Percentiles rank a stretch among this genome's conserved stretches.
phyloP scores from a whole-genome alignment of 2,797 vertebrate genomes.

The Melanotaenia trifasciata region DNA sequence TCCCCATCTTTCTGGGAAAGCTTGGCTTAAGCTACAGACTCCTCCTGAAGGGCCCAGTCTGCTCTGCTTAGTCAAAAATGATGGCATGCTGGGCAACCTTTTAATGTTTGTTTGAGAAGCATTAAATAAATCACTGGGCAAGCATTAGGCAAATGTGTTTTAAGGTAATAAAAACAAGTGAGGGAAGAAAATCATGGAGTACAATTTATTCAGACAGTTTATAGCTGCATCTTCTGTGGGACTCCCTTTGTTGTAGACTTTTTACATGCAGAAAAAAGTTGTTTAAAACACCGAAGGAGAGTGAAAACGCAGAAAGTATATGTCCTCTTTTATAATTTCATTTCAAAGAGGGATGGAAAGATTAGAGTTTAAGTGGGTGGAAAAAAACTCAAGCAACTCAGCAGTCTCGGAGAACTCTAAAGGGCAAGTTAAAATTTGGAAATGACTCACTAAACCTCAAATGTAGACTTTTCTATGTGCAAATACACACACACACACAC shows the following conservation, averaged over 20 bases:
- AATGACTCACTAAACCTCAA: constrained; percentile 61
- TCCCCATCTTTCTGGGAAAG: not conserved
- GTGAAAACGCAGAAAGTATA: not conserved
- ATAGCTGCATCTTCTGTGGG: not conserved
- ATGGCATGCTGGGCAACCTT: not conserved
- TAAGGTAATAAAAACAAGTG: not conserved
- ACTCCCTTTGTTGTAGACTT: not conserved
- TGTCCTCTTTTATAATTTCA: not conserved
- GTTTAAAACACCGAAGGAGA: not conserved
- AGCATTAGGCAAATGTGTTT: not conserved
- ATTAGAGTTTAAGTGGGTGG: constrained; percentile 20
- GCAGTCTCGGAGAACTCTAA: constrained; percentile 24
- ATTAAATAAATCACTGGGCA: not conserved
- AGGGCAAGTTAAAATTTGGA: constrained; percentile 43
- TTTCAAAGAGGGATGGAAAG: constrained; percentile 9
- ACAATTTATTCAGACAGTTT: not conserved
- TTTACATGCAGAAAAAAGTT: constrained; percentile 8
- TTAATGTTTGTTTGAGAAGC: not conserved
- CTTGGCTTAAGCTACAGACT: not conserved
- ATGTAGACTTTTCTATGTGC: constrained; percentile 26
- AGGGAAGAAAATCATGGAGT: not conserved
- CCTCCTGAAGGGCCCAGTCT: not conserved
- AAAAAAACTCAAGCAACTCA: constrained; percentile 19
- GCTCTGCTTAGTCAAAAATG: not conserved
- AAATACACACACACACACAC: not conserved